phyloP scores from a whole-genome alignment of 2,888 invertebrate genomes.

The Bibio marci region DNA sequence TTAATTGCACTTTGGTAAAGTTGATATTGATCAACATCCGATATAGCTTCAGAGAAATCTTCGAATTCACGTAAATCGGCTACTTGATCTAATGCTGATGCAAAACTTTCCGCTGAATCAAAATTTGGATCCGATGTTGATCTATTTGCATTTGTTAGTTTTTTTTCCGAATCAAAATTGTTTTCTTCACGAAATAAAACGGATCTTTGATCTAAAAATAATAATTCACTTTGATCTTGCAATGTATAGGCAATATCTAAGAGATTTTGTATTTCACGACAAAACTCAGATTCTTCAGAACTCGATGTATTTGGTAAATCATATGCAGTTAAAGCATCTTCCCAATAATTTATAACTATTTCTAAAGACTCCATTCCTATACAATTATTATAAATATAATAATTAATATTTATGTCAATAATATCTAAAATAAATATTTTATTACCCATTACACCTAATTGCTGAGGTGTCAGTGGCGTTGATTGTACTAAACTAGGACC shows the following conservation, averaged over 20 bases:
- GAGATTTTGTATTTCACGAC: slow-evolving; percentile 59
- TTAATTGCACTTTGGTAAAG: slow-evolving; percentile 74
- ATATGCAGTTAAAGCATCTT: slow-evolving; percentile 78
- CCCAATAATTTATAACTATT: slow-evolving; percentile 85
- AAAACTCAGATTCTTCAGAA: slow-evolving; percentile 73
- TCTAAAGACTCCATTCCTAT: slow-evolving; percentile 85
- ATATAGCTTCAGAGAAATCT: slow-evolving; percentile 56
- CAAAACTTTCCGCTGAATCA: slow-evolving; percentile 89
- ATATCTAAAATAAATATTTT: too few relatives aligned
- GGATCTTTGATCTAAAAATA: slow-evolving; percentile 77
- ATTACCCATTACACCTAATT: slow-evolving; percentile 82
- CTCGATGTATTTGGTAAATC: slow-evolving; percentile 23
- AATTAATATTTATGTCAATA: not conserved
- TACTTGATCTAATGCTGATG: slow-evolving; percentile 86
- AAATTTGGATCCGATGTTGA: slow-evolving; percentile 39
- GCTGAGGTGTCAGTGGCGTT: slow-evolving; percentile 62
- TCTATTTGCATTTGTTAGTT: slow-evolving; percentile 19
- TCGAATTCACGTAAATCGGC: slow-evolving; percentile 82
- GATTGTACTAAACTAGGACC: slow-evolving; percentile 39
- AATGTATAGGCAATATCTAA: slow-evolving; percentile 72
- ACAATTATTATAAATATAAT: slow-evolving; percentile 9
- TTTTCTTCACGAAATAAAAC: slow-evolving; percentile 68
- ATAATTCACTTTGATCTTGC: slow-evolving; percentile 71
- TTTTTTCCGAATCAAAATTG: slow-evolving; percentile 33
- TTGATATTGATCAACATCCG: slow-evolving; percentile 63